Conservation (phyloP, 2,797 vertebrate genomes). For the Epinephelus coioides region DNA sequence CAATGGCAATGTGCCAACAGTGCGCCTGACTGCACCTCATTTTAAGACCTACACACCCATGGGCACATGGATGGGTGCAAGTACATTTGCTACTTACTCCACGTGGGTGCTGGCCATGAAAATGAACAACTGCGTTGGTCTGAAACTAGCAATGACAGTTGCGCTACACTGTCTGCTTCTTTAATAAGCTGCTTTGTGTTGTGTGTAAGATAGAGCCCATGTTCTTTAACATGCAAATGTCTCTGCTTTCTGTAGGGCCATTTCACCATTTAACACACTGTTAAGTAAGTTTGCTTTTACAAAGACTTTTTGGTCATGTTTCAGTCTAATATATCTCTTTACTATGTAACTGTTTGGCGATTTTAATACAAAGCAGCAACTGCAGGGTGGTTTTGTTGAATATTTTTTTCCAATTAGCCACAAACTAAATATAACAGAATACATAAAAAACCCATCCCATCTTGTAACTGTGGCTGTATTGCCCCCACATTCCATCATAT, state of each 20-base stretch:
- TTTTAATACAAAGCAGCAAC: neutral
- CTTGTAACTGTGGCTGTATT: constrained; percentile 31
- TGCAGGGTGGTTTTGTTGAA: neutral
- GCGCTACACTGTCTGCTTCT: no score
- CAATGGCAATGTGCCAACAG: no score
- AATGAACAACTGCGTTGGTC: no score
- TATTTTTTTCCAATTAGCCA: neutral
- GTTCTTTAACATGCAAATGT: no score
- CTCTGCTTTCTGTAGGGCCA: neutral
- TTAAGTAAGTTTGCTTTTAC: neutral
- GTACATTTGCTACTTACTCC: no score
- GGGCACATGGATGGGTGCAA: no score
- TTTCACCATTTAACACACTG: neutral
- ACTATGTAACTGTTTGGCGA: neutral
- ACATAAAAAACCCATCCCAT: constrained; percentile 14
- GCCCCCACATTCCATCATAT: constrained; percentile 36
- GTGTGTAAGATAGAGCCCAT: no score
- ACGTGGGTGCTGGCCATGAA: no score
- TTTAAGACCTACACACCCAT: no score
- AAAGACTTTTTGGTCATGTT: neutral
- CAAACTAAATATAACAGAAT: constrained; percentile 27
- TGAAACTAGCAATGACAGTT: no score
- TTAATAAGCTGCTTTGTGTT: no score
- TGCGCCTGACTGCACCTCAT: no score
- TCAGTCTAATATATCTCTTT: neutral